Evolutionary conservation across 1,140 invertebrate species (phyloP).

Genomic region (Pseudomyrmex gracilis): DNA sequence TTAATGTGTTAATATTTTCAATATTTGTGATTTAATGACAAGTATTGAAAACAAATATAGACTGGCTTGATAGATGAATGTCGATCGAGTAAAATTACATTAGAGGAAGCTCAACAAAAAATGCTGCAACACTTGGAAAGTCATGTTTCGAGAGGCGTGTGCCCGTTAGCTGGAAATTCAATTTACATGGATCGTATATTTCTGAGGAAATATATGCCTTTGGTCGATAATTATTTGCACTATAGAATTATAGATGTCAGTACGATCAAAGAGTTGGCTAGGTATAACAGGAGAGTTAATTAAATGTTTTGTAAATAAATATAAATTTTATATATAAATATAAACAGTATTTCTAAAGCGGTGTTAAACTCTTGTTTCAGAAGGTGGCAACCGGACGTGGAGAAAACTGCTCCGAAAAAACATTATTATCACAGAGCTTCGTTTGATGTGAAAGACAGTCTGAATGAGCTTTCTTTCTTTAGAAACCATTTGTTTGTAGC

Average conservation of each 20-base stretch:
- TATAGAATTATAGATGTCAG: conserved; percentile 98
- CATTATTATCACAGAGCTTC: conserved; percentile 90
- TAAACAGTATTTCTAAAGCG: neutral
- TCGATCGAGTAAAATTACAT: conserved; percentile 88
- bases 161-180: conserved; percentile 95
- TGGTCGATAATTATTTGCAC: conserved; percentile 92
- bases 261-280: conserved; percentile 93
- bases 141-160: conserved; percentile 87
- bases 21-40: too few relatives aligned
- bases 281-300: conserved; percentile 76
- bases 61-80: conserved; percentile 91
- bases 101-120: conserved; percentile 89
- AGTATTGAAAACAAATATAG: conserved; percentile 83
- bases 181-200: conserved; percentile 95
- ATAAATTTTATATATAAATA: neutral
- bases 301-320: neutral
- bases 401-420: conserved; percentile 88
- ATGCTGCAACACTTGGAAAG: conserved; percentile 90
- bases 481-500: conserved; percentile 83
- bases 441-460: conserved; percentile 94
- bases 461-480: conserved; percentile 93
- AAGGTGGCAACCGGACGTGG: conserved; percentile 90
- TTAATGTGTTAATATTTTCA: too few relatives aligned
- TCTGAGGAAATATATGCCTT: conserved; percentile 91
- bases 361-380: conserved; percentile 78